A percentile compares a stretch with the other conserved stretches of the same genome.
Conservation (phyloP, 2,888 invertebrate species). For the Rhodophaea formosa region DNA sequence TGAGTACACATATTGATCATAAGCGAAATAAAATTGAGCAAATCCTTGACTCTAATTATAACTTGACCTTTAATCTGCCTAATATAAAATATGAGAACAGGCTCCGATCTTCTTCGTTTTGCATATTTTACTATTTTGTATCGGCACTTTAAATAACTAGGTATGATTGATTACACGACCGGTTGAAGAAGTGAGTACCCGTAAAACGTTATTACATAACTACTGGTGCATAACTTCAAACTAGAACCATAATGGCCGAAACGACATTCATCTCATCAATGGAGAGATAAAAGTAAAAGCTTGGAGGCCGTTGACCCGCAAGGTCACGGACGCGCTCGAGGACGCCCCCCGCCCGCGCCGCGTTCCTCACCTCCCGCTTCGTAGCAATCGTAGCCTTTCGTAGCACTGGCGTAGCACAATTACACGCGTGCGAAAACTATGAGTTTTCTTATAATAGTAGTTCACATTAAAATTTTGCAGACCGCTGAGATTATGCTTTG, state of each 20-base stretch:
- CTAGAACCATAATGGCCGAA: slow-evolving; percentile 1
- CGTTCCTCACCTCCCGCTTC: slow-evolving; percentile 20
- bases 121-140: background rate
- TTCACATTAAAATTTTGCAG: no score
- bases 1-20: background rate
- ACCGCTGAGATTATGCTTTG: no score
- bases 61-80: background rate
- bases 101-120: background rate
- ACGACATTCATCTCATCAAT: slow-evolving; percentile 11
- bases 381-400: background rate
- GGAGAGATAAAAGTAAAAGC: slow-evolving; percentile 35
- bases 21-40: background rate
- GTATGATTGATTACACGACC: background rate
- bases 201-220: background rate
- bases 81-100: background rate
- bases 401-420: no score
- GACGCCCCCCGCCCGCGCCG: slow-evolving; percentile 20
- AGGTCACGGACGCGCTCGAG: slow-evolving; percentile 39
- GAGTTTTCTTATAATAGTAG: background rate
- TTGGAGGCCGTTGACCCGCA: slow-evolving; percentile 36
- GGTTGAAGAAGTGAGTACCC: background rate
- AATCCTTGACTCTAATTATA: background rate
- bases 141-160: background rate
- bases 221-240: slow-evolving; percentile 6
- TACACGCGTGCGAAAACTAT: background rate